Evolutionary conservation across 2,113 vertebrate genomes (phyloP).

Genomic region (Stomatorhinus ivindoensis): DNA sequence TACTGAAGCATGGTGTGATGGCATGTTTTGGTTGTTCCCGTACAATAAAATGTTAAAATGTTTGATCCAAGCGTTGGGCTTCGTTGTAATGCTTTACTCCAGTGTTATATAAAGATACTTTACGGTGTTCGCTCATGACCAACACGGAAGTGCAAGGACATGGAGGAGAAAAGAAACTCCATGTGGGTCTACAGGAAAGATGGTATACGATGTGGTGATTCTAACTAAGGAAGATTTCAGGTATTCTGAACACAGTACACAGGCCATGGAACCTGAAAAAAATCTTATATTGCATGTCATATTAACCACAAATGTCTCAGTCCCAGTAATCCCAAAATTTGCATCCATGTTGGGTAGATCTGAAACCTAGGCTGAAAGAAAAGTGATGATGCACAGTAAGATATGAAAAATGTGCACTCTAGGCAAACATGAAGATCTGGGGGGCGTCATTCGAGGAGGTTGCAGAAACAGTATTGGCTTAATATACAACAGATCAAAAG

Average conservation of each 20-base stretch:
- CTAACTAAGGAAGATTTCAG: not conserved
- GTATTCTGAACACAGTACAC: not conserved
- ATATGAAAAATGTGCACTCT: not conserved
- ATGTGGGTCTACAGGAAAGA: not conserved
- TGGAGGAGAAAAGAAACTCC: not conserved
- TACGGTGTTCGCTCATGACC: not conserved
- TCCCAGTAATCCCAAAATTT: not conserved
- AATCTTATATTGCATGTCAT: not conserved
- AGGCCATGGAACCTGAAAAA: not conserved
- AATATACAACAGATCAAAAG: not conserved
- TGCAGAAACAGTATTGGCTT: not conserved
- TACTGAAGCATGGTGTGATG: not conserved
- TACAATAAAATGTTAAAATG: not conserved
- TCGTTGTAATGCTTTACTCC: not conserved
- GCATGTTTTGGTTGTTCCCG: not conserved
- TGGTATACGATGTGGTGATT: not conserved
- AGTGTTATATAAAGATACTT: not conserved
- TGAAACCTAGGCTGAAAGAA: not conserved
- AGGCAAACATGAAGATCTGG: not conserved
- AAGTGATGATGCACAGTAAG: not conserved
- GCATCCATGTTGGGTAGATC: not conserved
- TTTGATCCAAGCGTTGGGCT: not conserved
- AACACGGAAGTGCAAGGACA: not conserved
- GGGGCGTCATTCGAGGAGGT: not conserved
- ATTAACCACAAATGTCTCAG: not conserved